Evolutionary conservation across 1,140 invertebrate genomes (phyloP).

Genomic region (Zaprionus lachaisei): DNA sequence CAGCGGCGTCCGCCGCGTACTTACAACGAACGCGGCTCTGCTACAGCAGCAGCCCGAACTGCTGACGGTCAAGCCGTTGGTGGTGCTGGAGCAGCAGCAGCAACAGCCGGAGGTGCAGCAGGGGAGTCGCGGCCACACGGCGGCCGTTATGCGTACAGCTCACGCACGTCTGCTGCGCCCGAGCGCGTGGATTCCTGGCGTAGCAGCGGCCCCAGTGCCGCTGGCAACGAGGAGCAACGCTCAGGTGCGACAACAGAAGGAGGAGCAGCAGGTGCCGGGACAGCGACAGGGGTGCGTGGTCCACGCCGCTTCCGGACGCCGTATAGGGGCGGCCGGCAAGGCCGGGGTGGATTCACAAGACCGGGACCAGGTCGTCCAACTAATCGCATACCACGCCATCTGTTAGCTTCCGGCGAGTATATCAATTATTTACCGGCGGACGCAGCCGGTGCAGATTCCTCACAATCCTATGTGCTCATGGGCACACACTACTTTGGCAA

Average conservation of each 20-base stretch:
- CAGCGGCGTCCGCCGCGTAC: conserved; percentile 64
- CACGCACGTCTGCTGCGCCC: conserved; percentile 69
- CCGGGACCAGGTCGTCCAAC: conserved; percentile 83
- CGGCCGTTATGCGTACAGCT: conserved; percentile 63
- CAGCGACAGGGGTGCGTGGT: conserved; percentile 55
- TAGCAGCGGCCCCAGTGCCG: conserved; percentile 77
- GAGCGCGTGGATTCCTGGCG: conserved; percentile 84
- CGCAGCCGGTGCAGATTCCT: conserved; percentile 73
- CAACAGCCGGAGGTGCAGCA: conserved; percentile 25
- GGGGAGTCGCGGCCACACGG: conserved; percentile 54
- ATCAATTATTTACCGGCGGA: conserved; percentile 76
- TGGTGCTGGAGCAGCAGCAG: neutral
- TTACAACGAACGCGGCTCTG: conserved; percentile 57
- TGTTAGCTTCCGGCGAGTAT: conserved; percentile 81
- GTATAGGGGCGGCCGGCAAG: conserved; percentile 78
- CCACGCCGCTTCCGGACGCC: conserved; percentile 79
- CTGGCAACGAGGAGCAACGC: conserved; percentile 59
- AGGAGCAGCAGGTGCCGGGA: conserved; percentile 51
- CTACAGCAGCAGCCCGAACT: neutral
- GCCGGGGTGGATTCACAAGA: conserved; percentile 81
- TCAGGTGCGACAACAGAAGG: conserved; percentile 45
- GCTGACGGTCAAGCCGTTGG: conserved; percentile 10
- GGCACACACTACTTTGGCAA: conserved; percentile 86
- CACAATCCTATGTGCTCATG: conserved; percentile 87
- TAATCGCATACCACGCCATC: conserved; percentile 83